phyloP scores from a whole-genome alignment of 2,888 invertebrate species.

The Lydus trimaculatus region DNA sequence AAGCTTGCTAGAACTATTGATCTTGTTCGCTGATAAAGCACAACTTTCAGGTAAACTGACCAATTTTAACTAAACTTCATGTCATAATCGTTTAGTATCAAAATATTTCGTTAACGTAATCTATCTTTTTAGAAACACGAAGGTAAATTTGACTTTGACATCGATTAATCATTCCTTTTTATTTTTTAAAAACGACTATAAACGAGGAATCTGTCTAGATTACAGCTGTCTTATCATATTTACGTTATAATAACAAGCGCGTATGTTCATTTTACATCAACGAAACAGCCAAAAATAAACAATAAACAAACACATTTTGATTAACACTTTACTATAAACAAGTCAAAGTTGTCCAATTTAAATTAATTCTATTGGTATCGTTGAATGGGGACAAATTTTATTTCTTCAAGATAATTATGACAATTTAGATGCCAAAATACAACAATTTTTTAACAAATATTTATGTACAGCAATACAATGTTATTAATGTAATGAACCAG shows the following conservation, averaged over 20 bases:
- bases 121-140: neutral
- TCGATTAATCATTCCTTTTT: neutral
- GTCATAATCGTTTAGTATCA: too few relatives aligned
- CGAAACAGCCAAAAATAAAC: neutral
- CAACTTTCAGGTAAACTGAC: too few relatives aligned
- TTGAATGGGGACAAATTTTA: neutral
- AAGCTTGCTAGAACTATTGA: too few relatives aligned
- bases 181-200: neutral
- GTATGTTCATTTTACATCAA: neutral
- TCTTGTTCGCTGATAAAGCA: too few relatives aligned
- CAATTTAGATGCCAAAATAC: neutral
- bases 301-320: neutral
- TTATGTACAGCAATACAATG: conserved; percentile 37
- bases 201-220: neutral
- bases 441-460: neutral
- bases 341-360: neutral
- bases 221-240: conserved; percentile 3
- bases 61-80: too few relatives aligned
- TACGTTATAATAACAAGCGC: neutral
- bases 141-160: neutral
- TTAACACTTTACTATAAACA: neutral
- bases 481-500: conserved; percentile 45
- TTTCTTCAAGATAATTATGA: neutral
- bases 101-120: neutral
- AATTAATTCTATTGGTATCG: neutral